Conservation (phyloP, 2,113 vertebrate genomes). For the Struthio camelus region DNA sequence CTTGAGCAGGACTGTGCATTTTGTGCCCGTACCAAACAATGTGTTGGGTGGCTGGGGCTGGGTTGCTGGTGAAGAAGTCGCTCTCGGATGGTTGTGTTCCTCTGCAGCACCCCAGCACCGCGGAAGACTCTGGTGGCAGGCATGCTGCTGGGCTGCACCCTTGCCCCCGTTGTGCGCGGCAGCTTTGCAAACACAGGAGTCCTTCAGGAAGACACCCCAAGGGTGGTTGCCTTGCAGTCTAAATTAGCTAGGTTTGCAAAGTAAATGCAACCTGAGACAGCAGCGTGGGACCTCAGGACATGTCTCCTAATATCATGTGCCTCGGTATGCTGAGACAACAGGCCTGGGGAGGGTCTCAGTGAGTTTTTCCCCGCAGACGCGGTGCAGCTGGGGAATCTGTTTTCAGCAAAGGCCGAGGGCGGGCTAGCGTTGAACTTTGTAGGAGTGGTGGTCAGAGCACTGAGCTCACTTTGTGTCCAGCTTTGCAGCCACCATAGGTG, state of each 20-base stretch:
- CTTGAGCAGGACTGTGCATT: not conserved
- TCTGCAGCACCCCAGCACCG: too few relatives aligned
- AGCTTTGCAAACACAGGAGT: too few relatives aligned
- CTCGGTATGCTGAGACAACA: not conserved
- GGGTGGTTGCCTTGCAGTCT: not conserved
- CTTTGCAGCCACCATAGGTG: not conserved
- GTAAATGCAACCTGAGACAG: not conserved
- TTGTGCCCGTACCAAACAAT: not conserved
- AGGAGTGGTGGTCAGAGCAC: not conserved
- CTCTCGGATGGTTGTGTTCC: too few relatives aligned
- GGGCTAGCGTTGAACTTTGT: too few relatives aligned
- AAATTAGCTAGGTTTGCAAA: not conserved
- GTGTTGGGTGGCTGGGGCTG: not conserved
- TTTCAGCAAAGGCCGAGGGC: not conserved
- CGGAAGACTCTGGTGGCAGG: too few relatives aligned
- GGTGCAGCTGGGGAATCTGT: not conserved
- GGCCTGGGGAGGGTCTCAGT: not conserved
- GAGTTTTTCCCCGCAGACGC: too few relatives aligned
- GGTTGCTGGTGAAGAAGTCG: too few relatives aligned
- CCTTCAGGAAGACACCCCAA: not conserved
- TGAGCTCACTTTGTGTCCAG: not conserved
- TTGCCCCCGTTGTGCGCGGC: not conserved
- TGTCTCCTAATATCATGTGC: not conserved
- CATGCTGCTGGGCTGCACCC: not conserved
- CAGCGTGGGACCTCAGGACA: not conserved